A percentile compares a stretch with the other conserved stretches of the same genome.
phyloP scores from a whole-genome alignment of 1,140 invertebrate species.

The Heliconius congener region DNA sequence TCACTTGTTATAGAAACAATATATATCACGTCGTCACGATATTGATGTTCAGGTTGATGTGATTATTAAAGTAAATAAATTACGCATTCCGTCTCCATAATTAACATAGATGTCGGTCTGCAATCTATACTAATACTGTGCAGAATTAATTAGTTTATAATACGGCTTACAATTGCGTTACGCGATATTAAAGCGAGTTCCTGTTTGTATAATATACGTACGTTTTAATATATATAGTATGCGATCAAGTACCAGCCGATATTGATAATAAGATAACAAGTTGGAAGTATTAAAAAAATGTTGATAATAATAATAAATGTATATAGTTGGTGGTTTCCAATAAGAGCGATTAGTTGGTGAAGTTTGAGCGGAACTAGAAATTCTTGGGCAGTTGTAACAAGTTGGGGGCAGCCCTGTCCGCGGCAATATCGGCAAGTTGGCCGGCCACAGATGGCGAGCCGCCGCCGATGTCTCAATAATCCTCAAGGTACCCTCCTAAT shows the following conservation, averaged over 20 bases:
- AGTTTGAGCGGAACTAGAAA: conserved; percentile 63
- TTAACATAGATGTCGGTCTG: conserved; percentile 38
- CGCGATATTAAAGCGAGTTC: not conserved
- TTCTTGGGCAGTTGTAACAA: conserved; percentile 76
- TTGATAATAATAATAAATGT: too few relatives aligned
- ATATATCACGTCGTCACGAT: conserved; percentile 7
- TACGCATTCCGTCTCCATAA: conserved; percentile 32
- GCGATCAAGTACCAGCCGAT: not conserved
- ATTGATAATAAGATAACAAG: not conserved
- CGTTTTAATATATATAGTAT: not conserved
- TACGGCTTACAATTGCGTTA: conserved; percentile 23
- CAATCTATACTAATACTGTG: conserved; percentile 51
- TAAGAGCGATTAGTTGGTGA: conserved; percentile 64
- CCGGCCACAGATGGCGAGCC: conserved; percentile 68
- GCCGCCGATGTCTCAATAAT: conserved; percentile 78
- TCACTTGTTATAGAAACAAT: not conserved
- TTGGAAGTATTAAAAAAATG: not conserved
- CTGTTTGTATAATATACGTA: not conserved
- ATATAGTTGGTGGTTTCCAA: conserved; percentile 19
- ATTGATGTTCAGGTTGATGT: conserved; percentile 12
- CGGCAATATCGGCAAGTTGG: conserved; percentile 72
- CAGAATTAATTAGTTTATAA: conserved; percentile 51
- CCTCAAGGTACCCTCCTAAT: conserved; percentile 77
- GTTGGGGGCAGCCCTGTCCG: conserved; percentile 63
- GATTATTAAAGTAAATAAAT: conserved; percentile 29